A percentile compares a stretch with the other conserved stretches of the same genome.
Evolutionary conservation across 2,797 vertebrate genomes (phyloP).

Genomic region (Anguilla pacifica): DNA sequence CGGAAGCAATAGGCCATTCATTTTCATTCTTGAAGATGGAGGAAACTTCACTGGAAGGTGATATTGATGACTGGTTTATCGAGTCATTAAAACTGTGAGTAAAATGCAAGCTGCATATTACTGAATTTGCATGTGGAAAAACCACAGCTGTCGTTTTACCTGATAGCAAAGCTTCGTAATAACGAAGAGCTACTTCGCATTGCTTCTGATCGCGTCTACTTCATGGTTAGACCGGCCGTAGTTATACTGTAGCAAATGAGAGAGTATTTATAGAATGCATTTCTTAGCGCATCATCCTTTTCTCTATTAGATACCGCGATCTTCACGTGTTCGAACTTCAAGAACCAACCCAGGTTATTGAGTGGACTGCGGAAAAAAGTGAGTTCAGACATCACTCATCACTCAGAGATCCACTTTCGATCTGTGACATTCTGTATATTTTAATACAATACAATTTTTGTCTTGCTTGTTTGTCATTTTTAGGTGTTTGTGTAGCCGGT

Average conservation of each 20-base stretch:
- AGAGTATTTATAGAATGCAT: neutral
- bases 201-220: too few relatives aligned
- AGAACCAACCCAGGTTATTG: slow-evolving; percentile 81
- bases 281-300: neutral
- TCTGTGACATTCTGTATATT: neutral
- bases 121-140: neutral
- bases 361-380: slow-evolving; percentile 85
- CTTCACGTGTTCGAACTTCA: slow-evolving; percentile 87
- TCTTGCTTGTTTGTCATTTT: neutral
- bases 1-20: neutral
- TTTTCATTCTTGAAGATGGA: slow-evolving; percentile 11
- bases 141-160: too few relatives aligned
- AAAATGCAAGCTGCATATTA: neutral
- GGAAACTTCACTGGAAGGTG: slow-evolving; percentile 52
- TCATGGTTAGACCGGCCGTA: neutral
- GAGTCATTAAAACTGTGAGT: slow-evolving; percentile 72
- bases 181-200: neutral
- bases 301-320: slow-evolving; percentile 77
- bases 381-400: slow-evolving; percentile 28
- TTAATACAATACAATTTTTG: slow-evolving; percentile 15
- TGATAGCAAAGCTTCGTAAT: neutral
- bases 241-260: neutral
- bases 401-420: neutral
- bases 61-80: slow-evolving; percentile 75
- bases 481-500: slow-evolving; percentile 88